Base-by-base conservation (phyloP, 2,888 invertebrate species). In the Scaptomyza polygonia region DNA sequence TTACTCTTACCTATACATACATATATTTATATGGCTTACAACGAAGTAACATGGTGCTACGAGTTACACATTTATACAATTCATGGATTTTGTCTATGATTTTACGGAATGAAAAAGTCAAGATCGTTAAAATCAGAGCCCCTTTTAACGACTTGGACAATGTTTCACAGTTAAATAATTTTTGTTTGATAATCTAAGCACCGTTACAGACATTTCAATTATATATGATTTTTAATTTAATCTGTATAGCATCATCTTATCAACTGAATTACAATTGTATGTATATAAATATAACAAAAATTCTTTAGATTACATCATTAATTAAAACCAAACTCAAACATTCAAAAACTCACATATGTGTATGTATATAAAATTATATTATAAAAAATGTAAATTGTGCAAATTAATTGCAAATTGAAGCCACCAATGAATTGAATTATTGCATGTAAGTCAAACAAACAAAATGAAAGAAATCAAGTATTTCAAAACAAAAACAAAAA, bases 121-220 rank as follows among this genome's bases (percentile, higher is more conserved):
- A 88, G 78, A 75, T 36, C 89, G 91, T 89, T 90, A 88, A 90
- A 90, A 88, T 67, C 64, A 75, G 91, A 91, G 91, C 91, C 91
- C 91, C 87, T 90, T 84, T 91, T 89, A 88, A 90, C 90, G 90
- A 82, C 77, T 88, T 85, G 67, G 73, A 57, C 57, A 64, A 27
- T 14, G 30, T 45, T 57, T 12, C 44, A 61, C 0, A 51, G 54
- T 63, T 63, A 25, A 25, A 25, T 25, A 3, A 43, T 49, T 53
- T 32, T 48, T 16, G 0, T 54, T 42, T 40, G 52, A 57, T 40
- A 69, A 63, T 73, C 71, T 67, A 72, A 72, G 32, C 32, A 70
- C 14, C 55, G 34, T 27, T 47, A 67, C 47, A 45, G 18, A 5
- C 25, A 25, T 25, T 25, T 25, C 25, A 25, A 39, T 36, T 49